A percentile compares a stretch with the other conserved stretches of the same genome.
phyloP scores from a whole-genome alignment of 1,140 invertebrate species.

The Apis laboriosa region DNA sequence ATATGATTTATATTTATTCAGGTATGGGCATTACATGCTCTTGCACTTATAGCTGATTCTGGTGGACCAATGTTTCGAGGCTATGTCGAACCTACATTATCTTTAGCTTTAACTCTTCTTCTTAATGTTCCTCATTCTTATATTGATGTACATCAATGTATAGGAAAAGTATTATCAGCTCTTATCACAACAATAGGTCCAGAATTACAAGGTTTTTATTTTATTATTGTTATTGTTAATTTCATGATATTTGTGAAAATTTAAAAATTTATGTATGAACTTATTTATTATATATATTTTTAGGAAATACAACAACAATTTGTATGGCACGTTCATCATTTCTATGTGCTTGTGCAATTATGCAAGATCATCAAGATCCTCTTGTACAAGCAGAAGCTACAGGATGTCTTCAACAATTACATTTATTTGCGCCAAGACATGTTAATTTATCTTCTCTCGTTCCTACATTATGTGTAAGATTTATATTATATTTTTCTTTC shows the following conservation, averaged over 20 bases:
- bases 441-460: conserved; percentile 96
- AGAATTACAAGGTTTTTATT: conserved; percentile 91
- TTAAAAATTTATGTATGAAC: not conserved
- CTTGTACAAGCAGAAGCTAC: conserved; percentile 97
- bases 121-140: conserved; percentile 93
- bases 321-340: conserved; percentile 89
- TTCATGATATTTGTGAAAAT: not conserved
- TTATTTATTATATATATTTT: conserved; percentile 46
- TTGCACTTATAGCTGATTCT: conserved; percentile 97
- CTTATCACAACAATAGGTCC: conserved; percentile 98
- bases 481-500: not conserved
- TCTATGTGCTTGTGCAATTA: conserved; percentile 93
- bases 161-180: conserved; percentile 96
- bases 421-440: conserved; percentile 97
- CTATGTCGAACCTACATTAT: conserved; percentile 97
- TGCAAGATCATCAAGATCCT: conserved; percentile 94
- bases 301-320: conserved; percentile 86
- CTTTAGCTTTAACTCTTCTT: conserved; percentile 93
- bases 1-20: conserved; percentile 73
- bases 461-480: conserved; percentile 94
- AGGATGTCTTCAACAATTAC: conserved; percentile 97
- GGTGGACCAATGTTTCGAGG: conserved; percentile 99
- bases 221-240: not conserved
- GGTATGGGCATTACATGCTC: conserved; percentile 97
- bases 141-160: conserved; percentile 96